phyloP scores from a whole-genome alignment of 2,113 vertebrate genomes.

The Catharus bicknelli region DNA sequence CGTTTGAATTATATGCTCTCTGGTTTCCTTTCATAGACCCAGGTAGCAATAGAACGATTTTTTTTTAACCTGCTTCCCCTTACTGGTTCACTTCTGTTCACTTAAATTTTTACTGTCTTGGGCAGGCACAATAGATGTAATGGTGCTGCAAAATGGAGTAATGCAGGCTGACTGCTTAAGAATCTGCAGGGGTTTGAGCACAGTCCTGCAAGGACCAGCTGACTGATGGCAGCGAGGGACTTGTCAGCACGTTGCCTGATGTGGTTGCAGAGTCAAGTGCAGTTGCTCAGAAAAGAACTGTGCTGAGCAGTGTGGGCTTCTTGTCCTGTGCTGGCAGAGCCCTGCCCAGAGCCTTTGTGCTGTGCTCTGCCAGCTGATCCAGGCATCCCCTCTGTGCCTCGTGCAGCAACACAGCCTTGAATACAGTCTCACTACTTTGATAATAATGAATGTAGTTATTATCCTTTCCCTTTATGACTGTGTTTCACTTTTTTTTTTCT shows the following conservation, averaged over 20 bases:
- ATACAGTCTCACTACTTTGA: neutral
- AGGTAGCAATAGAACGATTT: neutral
- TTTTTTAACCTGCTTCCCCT: neutral
- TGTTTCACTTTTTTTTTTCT: neutral
- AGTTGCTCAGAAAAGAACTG: neutral
- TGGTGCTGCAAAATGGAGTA: neutral
- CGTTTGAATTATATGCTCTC: neutral
- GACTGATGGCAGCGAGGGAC: neutral
- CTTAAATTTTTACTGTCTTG: neutral
- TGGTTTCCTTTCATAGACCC: neutral
- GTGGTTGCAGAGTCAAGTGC: fast-evolving
- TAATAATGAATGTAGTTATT: neutral
- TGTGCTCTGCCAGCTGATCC: neutral
- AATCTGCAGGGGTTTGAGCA: neutral
- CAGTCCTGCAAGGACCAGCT: neutral
- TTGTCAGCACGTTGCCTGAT: fast-evolving
- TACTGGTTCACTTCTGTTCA: neutral
- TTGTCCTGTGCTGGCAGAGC: neutral
- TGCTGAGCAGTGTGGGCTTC: fast-evolving
- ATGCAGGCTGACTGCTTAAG: neutral
- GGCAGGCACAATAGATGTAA: fast-evolving
- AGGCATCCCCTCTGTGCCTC: neutral
- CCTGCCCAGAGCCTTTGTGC: neutral
- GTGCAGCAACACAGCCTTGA: neutral
- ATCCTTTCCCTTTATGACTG: neutral